Evolutionary conservation across 1,140 invertebrate genomes (phyloP).

Genomic region (Polyergus mexicanus): DNA sequence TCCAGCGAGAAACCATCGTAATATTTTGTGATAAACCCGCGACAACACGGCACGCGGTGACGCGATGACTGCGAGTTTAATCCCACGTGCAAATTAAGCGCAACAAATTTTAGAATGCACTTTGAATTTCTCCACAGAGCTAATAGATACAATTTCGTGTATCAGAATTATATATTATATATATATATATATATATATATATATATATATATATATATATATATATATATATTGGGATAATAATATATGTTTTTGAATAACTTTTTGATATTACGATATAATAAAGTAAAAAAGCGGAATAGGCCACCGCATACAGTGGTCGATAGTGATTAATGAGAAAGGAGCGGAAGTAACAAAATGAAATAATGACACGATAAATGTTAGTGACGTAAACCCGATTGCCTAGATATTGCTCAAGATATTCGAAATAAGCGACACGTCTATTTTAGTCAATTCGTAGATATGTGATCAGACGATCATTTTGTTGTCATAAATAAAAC

Average conservation of each 20-base stretch:
- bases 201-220: no score
- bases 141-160: neutral
- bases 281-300: conserved; percentile 5
- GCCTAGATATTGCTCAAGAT: neutral
- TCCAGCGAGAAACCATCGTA: neutral
- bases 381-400: conserved; percentile 15
- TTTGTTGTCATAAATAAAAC: conserved; percentile 31
- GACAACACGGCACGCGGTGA: neutral
- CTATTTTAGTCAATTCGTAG: neutral
- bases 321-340: conserved; percentile 46
- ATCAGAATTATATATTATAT: conserved; percentile 1
- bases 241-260: neutral
- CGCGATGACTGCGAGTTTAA: conserved; percentile 7
- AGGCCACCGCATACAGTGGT: neutral
- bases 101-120: conserved; percentile 23
- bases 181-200: no score
- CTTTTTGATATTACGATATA: neutral
- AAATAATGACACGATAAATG: conserved; percentile 45
- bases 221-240: no score
- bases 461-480: neutral
- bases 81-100: conserved; percentile 27
- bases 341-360: conserved; percentile 32
- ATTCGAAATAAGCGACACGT: conserved; percentile 20
- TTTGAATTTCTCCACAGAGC: neutral
- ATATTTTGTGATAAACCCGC: conserved; percentile 52